Evolutionary conservation across 2,888 invertebrate species (phyloP), one percentile per base, ranked within the genome.

Genomic region (Andrena fulva): DNA sequence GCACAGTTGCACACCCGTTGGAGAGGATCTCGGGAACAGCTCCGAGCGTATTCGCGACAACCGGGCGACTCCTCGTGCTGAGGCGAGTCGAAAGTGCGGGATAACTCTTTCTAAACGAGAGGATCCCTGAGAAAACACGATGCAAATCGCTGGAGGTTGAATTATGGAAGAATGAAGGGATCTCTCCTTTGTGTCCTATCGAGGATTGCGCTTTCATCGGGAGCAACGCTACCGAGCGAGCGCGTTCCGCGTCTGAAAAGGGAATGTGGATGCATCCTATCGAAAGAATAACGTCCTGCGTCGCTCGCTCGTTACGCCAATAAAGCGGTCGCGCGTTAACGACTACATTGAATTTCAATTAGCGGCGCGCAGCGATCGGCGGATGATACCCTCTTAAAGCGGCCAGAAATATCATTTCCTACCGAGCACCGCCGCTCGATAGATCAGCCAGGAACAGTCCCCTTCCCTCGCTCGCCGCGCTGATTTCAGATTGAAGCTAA

Each of bases 401-500:
- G 56, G 1, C 2, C n/a, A 27, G 69, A 56, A 69, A 56, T 35
- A 69, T 69, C n/a, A 42, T n/a, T 69, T 42, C 29, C 66, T n/a
- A 50, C 6, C n/a, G 27, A 24, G 66, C 16, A 1, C 20, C 10
- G 24, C 35, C 27, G 24, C 10, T 16, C 70, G 70, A 42, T 59
- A 10, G 63, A 63, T 72, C 63, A 33, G 27, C n/a, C 29, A 35
- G 33, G 16, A 24, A 7, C 42, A 48, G 12, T 31, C 10, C 29
- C 27, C 52, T 63, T 64, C n/a, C 27, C 63, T 29, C 35, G 72
- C 33, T 27, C 35, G 63, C 12, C 72, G 52, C 48, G 33, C 54
- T n/a, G 66, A 73, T 42, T 73, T 72, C 71, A 48, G 48, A 12
- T 62, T 62, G 27, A 52, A 48, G 35, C 68, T 56, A 50, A 76